Base-by-base conservation (phyloP, 2,888 invertebrate species). In the Phrixothrix hirtus region DNA sequence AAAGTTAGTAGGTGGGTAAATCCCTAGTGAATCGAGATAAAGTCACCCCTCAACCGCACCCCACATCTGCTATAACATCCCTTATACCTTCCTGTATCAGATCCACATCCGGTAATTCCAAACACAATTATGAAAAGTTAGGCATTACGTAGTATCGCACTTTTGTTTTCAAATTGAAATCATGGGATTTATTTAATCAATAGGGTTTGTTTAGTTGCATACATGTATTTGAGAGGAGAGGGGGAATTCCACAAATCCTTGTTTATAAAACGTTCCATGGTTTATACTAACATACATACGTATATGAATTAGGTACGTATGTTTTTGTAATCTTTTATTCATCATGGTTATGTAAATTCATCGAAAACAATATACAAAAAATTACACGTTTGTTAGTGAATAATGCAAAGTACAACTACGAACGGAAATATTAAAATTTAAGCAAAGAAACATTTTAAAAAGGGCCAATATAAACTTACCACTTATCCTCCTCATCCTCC, bases 401-500 rank as follows among this genome's bases (percentile, higher is more conserved):
- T n/a, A n/a, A n/a, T n/a, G n/a, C n/a, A n/a, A n/a, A n/a, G n/a
- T n/a, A n/a, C n/a, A n/a, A n/a, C n/a, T n/a, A n/a, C n/a, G n/a
- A n/a, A n/a, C n/a, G n/a, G n/a, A n/a, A n/a, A n/a, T n/a, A n/a
- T n/a, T n/a, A n/a, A n/a, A n/a, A n/a, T n/a, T n/a, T n/a, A n/a
- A n/a, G n/a, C n/a, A n/a, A n/a, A n/a, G n/a, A n/a, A n/a, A n/a
- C n/a, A n/a, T n/a, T n/a, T n/a, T n/a, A n/a, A n/a, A n/a, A n/a
- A n/a, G n/a, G n/a, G n/a, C n/a, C n/a, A n/a, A n/a, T n/a, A n/a
- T n/a, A n/a, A n/a, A 59, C 61, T 59, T 45, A 61, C 61, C 61
- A 39, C 61, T 61, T 57, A 61, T 61, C 59, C 61, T 61, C 56
- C 61, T 50, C 61, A 61, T 61, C 16, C 15, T 54, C 27, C 13